phyloP scores from a whole-genome alignment of 30 jellyfish, hydroid and myxozoan genomes.

The Rhopilema esculentum region DNA sequence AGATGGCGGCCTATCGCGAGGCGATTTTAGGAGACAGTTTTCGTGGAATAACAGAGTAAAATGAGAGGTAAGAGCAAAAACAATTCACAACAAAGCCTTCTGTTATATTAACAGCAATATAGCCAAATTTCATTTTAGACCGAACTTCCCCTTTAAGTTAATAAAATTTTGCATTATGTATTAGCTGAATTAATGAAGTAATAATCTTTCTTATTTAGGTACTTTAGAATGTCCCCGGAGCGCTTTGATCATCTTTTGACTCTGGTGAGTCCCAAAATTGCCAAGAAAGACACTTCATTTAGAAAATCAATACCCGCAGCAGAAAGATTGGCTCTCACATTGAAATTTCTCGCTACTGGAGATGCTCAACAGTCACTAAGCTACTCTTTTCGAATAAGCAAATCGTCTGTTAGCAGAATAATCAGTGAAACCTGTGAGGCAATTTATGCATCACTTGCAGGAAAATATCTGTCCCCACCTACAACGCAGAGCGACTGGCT shows the following conservation, averaged over 20 bases:
- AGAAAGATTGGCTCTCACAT: not conserved
- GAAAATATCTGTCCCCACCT: not conserved
- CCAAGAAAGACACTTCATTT: not conserved
- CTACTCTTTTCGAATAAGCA: not conserved
- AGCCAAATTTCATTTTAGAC: too few relatives aligned
- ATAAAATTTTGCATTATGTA: too few relatives aligned
- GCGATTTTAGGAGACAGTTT: too few relatives aligned
- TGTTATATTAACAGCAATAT: too few relatives aligned
- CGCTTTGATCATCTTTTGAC: slow-evolving; percentile 38
- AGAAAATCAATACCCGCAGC: slow-evolving; percentile 4
- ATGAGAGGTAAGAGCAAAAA: too few relatives aligned
- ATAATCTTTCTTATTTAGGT: slow-evolving; percentile 35
- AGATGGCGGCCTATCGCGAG: too few relatives aligned
- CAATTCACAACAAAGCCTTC: too few relatives aligned
- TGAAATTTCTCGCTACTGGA: slow-evolving; percentile 7
- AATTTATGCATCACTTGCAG: not conserved
- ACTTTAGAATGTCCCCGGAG: slow-evolving; percentile 51
- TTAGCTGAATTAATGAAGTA: too few relatives aligned
- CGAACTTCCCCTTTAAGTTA: too few relatives aligned
- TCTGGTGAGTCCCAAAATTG: slow-evolving; percentile 5
- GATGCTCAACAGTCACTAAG: slow-evolving; percentile 17
- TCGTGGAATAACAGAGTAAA: too few relatives aligned
- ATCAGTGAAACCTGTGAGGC: slow-evolving; percentile 30
- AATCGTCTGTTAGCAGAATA: slow-evolving; percentile 1
- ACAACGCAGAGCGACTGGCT: slow-evolving; percentile 10